Evolutionary conservation across 2,888 invertebrate genomes (phyloP), one percentile per base, ranked within the genome.

Genomic region (Yponomeuta sedellus): DNA sequence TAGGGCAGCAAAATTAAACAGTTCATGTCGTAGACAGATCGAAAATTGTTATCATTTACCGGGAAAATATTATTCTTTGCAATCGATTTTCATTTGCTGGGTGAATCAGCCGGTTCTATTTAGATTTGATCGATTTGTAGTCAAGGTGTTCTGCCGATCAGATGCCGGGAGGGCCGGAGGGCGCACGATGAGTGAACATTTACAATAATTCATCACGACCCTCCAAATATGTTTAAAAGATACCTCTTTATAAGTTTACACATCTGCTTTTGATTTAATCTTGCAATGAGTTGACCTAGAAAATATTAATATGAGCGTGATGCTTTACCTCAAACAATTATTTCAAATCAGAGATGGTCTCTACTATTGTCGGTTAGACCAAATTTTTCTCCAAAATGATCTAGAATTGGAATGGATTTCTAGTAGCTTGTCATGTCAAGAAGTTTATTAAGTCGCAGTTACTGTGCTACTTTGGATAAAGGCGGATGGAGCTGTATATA

Each of bases 141-240:
- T 25, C 34, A 34, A 58, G 59, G 59, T 58, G 65, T 58, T 58
- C 59, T 40, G 58, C 39, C 10, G 58, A 59, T 65, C 40, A 16
- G 59, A 59, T 39, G 65, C 59, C 57, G 59, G 65, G 64, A 64
- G 64, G 63, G 59, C 19, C 20, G 56, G 65, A 39, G 65, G 69
- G 67, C 66, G 62, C 66, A 64, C 67, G 67, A 58, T 68, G 68
- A 69, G 69, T 71, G 69, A 70, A 70, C 70, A 73, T 71, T 66
- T 74, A 74, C 73, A 75, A 77, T 76, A 72, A 75, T 74, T 76
- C 70, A 77, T 78, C 73, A 72, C 67, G 68, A 67, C 64, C 68
- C 68, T 65, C 67, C 44, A 67, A 68, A 66, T 67, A 71, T 73
- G 74, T 72, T 73, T 75, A 73, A 71, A 68, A 64, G 70, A 71